Percentiles rank a stretch among this genome's conserved stretches.
phyloP scores from a whole-genome alignment of 2,113 vertebrate genomes.

The Oxyura jamaicensis region DNA sequence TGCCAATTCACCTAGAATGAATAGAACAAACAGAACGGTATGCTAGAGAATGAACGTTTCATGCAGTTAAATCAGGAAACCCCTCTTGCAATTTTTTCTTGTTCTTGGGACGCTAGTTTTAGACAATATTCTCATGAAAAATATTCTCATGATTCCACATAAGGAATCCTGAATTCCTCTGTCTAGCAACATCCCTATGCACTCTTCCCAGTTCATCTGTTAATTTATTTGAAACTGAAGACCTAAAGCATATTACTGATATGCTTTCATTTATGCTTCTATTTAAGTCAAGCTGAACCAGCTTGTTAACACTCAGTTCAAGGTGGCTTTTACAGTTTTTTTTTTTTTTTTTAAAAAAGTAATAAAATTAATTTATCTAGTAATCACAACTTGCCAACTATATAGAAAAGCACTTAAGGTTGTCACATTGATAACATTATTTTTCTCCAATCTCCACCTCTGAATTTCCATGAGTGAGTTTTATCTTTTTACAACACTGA shows the following conservation, averaged over 20 bases:
- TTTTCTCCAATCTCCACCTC: not conserved
- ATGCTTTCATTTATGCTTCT: not conserved
- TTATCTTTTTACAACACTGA: not conserved
- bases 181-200: not conserved
- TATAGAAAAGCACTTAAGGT: not conserved
- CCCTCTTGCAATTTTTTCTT: accelerated
- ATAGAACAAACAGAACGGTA: not conserved
- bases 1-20: not conserved
- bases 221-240: not conserved
- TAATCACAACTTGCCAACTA: not conserved
- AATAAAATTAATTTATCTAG: not conserved
- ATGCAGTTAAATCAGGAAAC: not conserved
- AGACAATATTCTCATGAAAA: not conserved
- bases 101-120: not conserved
- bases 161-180: not conserved
- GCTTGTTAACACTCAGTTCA: not conserved
- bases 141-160: not conserved
- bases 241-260: not conserved
- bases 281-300: not conserved
- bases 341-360: not conserved
- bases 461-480: not conserved
- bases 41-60: not conserved
- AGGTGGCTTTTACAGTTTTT: not conserved
- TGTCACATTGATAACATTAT: not conserved
- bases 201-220: not conserved